These are phyloP conservation scores for Oscheius sp. DNA, from an alignment of 1,140 invertebrate species.

Conservation along the genomic window DNA sequence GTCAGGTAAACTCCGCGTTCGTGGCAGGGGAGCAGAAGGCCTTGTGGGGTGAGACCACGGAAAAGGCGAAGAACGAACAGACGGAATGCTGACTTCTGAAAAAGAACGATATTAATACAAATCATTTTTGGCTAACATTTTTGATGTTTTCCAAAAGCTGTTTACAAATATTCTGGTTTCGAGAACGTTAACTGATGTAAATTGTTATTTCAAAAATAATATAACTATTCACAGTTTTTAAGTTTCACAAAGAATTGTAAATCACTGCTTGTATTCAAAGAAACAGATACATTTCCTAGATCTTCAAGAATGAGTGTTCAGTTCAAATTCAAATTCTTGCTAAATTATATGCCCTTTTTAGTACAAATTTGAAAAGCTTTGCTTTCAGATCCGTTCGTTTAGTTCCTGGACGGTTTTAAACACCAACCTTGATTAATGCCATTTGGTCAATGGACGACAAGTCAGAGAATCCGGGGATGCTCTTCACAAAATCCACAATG, in stretches of 20 bases:
- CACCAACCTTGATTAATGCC: background rate
- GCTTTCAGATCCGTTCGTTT: background rate
- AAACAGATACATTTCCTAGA: background rate
- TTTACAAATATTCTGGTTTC: background rate
- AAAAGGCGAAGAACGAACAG: background rate
- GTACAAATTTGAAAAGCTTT: background rate
- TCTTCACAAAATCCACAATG: background rate
- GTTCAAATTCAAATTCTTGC: background rate
- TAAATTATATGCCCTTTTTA: background rate
- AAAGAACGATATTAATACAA: too few relatives aligned
- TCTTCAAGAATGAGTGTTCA: background rate
- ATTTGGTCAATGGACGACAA: background rate
- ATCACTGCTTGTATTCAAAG: background rate
- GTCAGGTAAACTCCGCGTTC: background rate
- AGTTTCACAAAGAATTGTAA: background rate
- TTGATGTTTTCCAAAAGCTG: background rate
- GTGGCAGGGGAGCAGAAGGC: background rate
- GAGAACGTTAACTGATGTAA: background rate
- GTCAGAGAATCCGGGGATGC: background rate
- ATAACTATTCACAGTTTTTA: background rate
- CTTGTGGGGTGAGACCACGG: background rate
- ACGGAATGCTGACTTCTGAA: background rate
- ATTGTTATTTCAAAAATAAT: background rate
- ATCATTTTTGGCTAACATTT: background rate
- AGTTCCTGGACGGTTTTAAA: background rate